Conservation (phyloP, 2,113 vertebrate species). For the Onychostruthus taczanowskii region DNA sequence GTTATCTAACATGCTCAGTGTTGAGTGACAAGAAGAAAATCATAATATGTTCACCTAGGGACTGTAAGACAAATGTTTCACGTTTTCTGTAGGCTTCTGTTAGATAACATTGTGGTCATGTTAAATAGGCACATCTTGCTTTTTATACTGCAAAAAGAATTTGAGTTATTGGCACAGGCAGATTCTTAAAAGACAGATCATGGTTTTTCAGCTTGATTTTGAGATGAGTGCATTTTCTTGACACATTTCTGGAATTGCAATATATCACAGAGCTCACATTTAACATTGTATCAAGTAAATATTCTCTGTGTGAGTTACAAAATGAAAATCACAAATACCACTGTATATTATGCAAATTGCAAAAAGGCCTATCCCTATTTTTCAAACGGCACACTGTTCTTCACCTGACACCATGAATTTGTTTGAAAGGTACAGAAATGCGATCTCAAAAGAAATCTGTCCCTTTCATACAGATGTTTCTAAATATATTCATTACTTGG, state of each 20-base stretch:
- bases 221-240: neutral
- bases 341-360: neutral
- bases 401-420: neutral
- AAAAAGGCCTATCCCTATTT: neutral
- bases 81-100: neutral
- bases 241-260: neutral
- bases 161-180: neutral
- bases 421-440: neutral
- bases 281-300: neutral
- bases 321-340: neutral
- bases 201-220: neutral
- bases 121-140: neutral
- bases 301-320: neutral
- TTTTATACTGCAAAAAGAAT: neutral
- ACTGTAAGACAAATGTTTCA: constrained; percentile 16
- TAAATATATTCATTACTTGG: neutral
- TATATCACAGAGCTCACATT: neutral
- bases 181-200: neutral
- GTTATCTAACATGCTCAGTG: neutral
- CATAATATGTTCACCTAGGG: neutral
- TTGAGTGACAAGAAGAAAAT: constrained; percentile 42
- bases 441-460: neutral
- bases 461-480: neutral
- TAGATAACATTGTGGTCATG: neutral
- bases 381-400: neutral